phyloP scores from a whole-genome alignment of 2,797 vertebrate genomes.

The Remorina albescens region DNA sequence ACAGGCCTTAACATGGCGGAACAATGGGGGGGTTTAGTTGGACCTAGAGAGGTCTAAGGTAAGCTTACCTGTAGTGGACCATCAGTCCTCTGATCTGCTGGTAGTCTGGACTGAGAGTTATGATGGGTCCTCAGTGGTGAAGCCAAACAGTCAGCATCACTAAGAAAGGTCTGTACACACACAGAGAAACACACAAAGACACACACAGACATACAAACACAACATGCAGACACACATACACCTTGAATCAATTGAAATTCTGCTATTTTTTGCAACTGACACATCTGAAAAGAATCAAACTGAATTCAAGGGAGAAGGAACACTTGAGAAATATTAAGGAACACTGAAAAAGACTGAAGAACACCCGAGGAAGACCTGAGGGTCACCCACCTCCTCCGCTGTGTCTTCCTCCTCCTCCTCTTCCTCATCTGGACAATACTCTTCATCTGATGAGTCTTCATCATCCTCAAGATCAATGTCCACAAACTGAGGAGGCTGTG shows the following conservation, averaged over 20 bases:
- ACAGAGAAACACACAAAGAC: constrained; percentile 9
- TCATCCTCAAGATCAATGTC: constrained; percentile 95
- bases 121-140: constrained; percentile 87
- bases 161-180: constrained; percentile 86
- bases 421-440: constrained; percentile 94
- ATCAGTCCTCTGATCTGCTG: constrained; percentile 28
- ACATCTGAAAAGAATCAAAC: no score
- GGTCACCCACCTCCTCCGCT: constrained; percentile 88
- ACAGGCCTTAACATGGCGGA: no score
- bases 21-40: no score
- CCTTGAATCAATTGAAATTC: no score
- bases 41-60: not conserved
- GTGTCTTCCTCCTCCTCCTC: constrained; percentile 92
- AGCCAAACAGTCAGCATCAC: constrained; percentile 91
- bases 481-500: constrained; percentile 93
- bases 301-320: no score
- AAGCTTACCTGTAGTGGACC: not conserved
- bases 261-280: no score
- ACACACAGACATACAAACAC: no score
- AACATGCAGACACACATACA: not conserved
- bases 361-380: no score
- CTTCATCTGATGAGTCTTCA: constrained; percentile 96
- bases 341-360: no score
- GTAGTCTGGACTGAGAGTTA: constrained; percentile 56
- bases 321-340: no score